A percentile compares a stretch with the other conserved stretches of the same genome.
Conservation (phyloP, 2,888 invertebrate genomes). For the Lissonota sp. region DNA sequence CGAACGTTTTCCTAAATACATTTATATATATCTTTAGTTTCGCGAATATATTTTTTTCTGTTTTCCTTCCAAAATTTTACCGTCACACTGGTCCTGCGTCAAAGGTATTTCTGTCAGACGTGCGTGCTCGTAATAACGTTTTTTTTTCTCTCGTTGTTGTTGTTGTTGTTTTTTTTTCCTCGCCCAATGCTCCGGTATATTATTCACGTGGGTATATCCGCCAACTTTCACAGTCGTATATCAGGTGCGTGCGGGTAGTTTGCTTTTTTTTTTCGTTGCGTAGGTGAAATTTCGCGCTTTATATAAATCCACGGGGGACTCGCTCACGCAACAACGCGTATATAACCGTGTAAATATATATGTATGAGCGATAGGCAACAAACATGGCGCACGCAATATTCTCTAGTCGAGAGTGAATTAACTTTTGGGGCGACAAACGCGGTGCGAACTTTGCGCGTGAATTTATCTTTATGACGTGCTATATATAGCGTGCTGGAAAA, state of each 20-base stretch:
- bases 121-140: constrained; percentile 15
- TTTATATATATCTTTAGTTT: constrained; percentile 7
- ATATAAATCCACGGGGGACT: constrained; percentile 18
- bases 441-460: constrained; percentile 28
- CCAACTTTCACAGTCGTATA: neutral
- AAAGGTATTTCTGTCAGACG: constrained; percentile 18
- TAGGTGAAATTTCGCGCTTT: constrained; percentile 1
- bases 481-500: constrained; percentile 32
- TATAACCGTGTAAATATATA: constrained; percentile 23
- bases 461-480: constrained; percentile 23
- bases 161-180: constrained; percentile 5
- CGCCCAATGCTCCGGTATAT: constrained; percentile 12
- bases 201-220: constrained; percentile 18
- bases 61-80: constrained; percentile 11
- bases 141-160: constrained; percentile 18
- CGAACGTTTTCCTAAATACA: too few relatives aligned
- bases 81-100: constrained; percentile 12
- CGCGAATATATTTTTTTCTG: constrained; percentile 16
- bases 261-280: neutral
- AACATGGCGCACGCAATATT: too few relatives aligned
- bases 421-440: constrained; percentile 37
- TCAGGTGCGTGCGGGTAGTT: neutral
- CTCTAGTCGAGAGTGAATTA: constrained; percentile 42
- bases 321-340: constrained; percentile 25
- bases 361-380: neutral